phyloP scores from a whole-genome alignment of 1,140 invertebrate species.

The Maconellicoccus hirsutus region DNA sequence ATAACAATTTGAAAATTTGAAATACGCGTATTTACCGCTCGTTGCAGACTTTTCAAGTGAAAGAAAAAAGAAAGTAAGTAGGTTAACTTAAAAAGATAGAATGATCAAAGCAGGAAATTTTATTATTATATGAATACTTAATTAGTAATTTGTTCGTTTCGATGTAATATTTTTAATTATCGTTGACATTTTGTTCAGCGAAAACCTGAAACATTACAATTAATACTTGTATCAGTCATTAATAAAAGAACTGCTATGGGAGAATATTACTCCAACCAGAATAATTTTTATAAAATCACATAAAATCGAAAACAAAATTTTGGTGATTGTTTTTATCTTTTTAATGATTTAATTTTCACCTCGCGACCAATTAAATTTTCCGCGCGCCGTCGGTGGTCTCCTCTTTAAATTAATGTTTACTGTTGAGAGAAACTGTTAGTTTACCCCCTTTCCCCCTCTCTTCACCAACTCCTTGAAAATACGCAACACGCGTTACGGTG shows the following conservation, averaged over 20 bases:
- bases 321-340: not conserved
- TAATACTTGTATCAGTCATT: not conserved
- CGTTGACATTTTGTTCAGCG: not conserved
- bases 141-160: not conserved
- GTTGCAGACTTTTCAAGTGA: not conserved
- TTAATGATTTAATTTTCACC: no score
- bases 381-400: no score
- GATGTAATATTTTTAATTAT: slow-evolving; percentile 9
- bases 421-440: no score
- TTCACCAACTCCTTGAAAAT: no score
- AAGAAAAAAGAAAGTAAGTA: not conserved
- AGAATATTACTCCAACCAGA: not conserved
- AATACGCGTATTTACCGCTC: no score
- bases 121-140: slow-evolving; percentile 10
- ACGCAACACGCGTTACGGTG: no score
- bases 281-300: not conserved
- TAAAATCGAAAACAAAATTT: slow-evolving; percentile 6
- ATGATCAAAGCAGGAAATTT: not conserved
- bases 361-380: no score
- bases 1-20: no score
- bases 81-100: not conserved
- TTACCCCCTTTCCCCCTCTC: no score
- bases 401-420: no score
- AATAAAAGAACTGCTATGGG: not conserved
- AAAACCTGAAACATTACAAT: not conserved